phyloP scores from a whole-genome alignment of 1,140 invertebrate species.

The Magallana angulata region DNA sequence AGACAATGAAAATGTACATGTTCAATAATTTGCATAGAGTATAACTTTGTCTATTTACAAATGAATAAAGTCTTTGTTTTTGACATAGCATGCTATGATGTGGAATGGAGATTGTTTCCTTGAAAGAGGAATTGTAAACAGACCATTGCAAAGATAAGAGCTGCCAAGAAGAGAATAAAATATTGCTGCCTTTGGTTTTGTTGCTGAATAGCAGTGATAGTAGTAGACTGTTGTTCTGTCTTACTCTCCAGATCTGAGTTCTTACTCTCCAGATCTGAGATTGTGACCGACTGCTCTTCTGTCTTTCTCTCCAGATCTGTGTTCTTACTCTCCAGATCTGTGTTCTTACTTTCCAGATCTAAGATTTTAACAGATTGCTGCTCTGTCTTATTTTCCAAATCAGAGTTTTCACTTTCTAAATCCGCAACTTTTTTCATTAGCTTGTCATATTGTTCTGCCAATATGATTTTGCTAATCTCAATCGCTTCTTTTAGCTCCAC shows the following conservation, averaged over 20 bases:
- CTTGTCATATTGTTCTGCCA: conserved; percentile 21
- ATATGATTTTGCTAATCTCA: not conserved
- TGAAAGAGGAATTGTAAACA: not conserved
- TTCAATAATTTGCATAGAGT: too few species aligned
- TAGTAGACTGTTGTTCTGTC: not conserved
- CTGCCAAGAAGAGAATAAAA: not conserved
- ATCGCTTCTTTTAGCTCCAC: not conserved
- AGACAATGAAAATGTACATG: too few species aligned
- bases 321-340: not conserved
- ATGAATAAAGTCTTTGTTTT: too few species aligned
- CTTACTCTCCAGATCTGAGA: conserved; percentile 6
- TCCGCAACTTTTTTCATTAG: not conserved
- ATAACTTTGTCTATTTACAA: too few species aligned
- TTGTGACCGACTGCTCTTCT: not conserved
- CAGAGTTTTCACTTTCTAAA: not conserved
- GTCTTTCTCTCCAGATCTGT: not conserved
- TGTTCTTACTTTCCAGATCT: not conserved
- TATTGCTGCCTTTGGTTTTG: conserved; percentile 3
- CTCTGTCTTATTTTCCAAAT: not conserved
- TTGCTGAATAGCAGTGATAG: not conserved
- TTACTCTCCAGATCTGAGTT: not conserved
- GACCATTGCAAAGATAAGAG: not conserved
- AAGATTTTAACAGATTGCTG: not conserved
- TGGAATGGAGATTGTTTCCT: not conserved
- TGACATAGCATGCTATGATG: not conserved